Evolutionary conservation across 2,888 invertebrate species (phyloP), one percentile per base, ranked within the genome.

Genomic region (Lypha dubia): DNA sequence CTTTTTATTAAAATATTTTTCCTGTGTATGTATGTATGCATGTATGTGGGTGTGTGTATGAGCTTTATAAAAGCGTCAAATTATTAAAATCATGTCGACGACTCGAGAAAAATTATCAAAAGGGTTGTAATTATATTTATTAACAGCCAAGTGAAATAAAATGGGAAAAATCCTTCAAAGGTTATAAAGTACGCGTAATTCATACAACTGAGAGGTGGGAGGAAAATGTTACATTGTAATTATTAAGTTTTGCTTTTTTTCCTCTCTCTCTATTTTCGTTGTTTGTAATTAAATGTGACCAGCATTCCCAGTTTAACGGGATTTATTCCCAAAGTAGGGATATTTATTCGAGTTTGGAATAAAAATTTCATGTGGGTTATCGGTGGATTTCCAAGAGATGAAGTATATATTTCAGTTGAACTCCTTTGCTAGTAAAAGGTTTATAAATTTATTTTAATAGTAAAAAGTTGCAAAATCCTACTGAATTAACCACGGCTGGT

Each of bases 161-260:
- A 58, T 35, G 58, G 46, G 8, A 62, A 76, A 76, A 80, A 32
- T 73, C 24, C 60, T 51, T 71, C 35, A 77, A 79, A 77, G 71
- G 51, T 65, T 68, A 20, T 46, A 3, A 53, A 15, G 24, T 51
- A 4, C 9, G 41, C 38, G 51, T 17, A 41, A 51, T 20, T 53
- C 38, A 53, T 22, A 20, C 7, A 67, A 41, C 17, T 22, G 32
- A 67, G 63, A 4, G n/a, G 67, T 49, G 68, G 62, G 68, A 65
- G 49, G 65, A 81, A 81, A 84, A 84, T 84, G 81, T 79, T 77
- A 84, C 77, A 81, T 84, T 84, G 70, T 84, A 81, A 84, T 84
- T 81, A 84, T 81, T 81, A 80, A 68, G 53, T 81, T 81, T 81
- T 56, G 17, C 60, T 20, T n/a, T 9, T 44, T 1, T 41, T 9